Evolutionary conservation across 2,113 vertebrate genomes (phyloP).

Genomic region (zebrafish (Danio rerio)): DNA sequence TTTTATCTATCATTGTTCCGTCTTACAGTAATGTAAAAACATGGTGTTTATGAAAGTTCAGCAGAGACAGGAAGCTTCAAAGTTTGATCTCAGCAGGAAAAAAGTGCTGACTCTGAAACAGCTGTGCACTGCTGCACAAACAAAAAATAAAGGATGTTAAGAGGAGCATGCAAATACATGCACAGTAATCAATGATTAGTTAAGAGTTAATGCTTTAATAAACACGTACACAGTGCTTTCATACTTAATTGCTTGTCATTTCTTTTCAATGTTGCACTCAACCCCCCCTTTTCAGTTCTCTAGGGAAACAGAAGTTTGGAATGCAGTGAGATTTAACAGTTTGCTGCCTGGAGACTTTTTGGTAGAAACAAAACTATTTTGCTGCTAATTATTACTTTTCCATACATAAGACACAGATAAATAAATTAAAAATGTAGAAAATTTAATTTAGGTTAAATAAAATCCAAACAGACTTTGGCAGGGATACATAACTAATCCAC

Average conservation of each 20-base stretch:
- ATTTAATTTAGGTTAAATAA: neutral
- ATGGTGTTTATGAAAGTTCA: slow-evolving; percentile 19
- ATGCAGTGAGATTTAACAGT: slow-evolving; percentile 33
- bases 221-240: neutral
- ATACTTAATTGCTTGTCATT: neutral
- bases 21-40: neutral
- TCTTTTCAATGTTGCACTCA: neutral
- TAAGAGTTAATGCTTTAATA: neutral
- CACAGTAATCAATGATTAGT: neutral
- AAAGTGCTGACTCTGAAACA: slow-evolving; percentile 44
- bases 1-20: neutral
- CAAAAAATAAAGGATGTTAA: neutral
- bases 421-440: neutral
- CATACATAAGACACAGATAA: neutral
- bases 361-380: neutral
- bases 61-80: slow-evolving; percentile 31
- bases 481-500: neutral
- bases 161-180: neutral
- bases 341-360: neutral
- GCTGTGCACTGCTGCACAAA: slow-evolving; percentile 25
- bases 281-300: neutral
- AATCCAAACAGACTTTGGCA: neutral
- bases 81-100: slow-evolving; percentile 31
- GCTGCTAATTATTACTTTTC: neutral
- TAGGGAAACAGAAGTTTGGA: slow-evolving; percentile 13